Conservation (phyloP, 2,113 vertebrate genomes). For the Chunga burmeisteri region DNA sequence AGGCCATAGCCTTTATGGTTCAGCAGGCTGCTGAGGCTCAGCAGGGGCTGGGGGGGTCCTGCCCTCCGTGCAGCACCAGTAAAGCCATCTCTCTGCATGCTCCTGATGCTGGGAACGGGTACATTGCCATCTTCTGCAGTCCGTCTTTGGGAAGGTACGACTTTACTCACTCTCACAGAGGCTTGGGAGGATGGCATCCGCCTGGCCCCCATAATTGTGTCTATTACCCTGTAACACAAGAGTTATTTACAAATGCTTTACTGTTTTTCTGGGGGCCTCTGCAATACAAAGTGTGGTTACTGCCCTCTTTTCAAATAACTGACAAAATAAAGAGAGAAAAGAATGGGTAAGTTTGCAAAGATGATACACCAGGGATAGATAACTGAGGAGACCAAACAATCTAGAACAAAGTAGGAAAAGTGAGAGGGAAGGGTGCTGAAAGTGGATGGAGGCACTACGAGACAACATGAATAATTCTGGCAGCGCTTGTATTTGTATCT, state of each 20-base stretch:
- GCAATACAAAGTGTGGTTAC: not conserved
- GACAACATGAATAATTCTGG: not conserved
- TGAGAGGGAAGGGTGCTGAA: not conserved
- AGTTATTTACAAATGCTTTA: not conserved
- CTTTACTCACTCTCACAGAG: not conserved
- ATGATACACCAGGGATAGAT: not conserved
- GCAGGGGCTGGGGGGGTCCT: not conserved
- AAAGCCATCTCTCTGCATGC: accelerated
- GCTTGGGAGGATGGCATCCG: not conserved
- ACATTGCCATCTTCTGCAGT: not conserved
- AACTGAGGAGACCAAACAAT: not conserved
- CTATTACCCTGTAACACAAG: not conserved
- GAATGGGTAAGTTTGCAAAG: not conserved
- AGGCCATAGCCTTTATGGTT: accelerated
- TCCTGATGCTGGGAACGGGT: not conserved
- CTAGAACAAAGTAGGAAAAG: not conserved
- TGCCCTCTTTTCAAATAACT: not conserved
- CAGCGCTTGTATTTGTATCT: not conserved
- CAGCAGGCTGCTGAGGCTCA: not conserved
- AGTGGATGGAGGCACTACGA: not conserved
- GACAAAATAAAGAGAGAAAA: not conserved
- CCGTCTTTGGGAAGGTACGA: not conserved
- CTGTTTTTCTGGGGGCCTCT: not conserved
- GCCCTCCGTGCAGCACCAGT: not conserved
- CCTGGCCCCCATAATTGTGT: not conserved